phyloP scores from a whole-genome alignment of 2,888 invertebrate species.

The Epiblema foenella region DNA sequence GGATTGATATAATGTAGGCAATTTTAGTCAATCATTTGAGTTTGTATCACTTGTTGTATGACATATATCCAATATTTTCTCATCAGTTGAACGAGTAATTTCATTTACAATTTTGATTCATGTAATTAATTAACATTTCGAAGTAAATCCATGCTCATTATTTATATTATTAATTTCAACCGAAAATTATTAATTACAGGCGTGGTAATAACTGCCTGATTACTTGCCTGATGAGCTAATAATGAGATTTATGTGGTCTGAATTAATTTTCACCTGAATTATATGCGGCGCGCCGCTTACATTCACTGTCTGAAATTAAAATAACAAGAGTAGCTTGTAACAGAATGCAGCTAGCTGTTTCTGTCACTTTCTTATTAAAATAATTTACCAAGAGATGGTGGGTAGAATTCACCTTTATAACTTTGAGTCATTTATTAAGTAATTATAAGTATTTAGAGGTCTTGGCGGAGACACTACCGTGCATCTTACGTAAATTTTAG shows the following conservation, averaged over 20 bases:
- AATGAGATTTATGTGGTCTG: not conserved
- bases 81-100: not conserved
- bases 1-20: too few relatives aligned
- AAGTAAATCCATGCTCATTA: not conserved
- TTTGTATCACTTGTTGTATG: too few relatives aligned
- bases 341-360: too few relatives aligned
- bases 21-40: too few relatives aligned
- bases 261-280: not conserved
- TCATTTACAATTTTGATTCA: not conserved
- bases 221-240: not conserved
- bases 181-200: not conserved
- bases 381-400: too few relatives aligned
- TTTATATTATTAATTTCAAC: slow-evolving; percentile 12
- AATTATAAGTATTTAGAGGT: too few relatives aligned
- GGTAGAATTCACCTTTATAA: too few relatives aligned
- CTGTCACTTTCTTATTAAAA: too few relatives aligned
- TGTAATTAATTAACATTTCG: not conserved
- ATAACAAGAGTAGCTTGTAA: not conserved
- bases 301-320: not conserved
- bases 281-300: not conserved
- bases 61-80: too few relatives aligned
- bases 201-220: slow-evolving; percentile 5
- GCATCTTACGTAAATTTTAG: too few relatives aligned
- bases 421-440: too few relatives aligned
- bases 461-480: too few relatives aligned